These are phyloP conservation scores for Leucania comma DNA, from an alignment of 2,888 invertebrate genomes.

Conservation along the genomic window DNA sequence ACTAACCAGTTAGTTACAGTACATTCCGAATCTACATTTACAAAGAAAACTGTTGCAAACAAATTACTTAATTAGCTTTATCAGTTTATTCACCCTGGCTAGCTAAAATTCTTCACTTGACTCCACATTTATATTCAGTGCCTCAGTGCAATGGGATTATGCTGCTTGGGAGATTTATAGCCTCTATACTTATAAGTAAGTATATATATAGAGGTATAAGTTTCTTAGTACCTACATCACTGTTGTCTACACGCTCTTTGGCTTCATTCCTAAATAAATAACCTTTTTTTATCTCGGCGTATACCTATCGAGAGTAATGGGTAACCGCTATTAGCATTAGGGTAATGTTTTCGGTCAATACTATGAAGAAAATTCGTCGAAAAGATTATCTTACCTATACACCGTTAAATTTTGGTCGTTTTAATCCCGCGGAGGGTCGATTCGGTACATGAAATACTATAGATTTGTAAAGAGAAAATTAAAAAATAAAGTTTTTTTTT, in stretches of 20 bases:
- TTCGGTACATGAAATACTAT: too few relatives aligned
- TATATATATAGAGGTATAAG: constrained; percentile 6
- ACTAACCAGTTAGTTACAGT: neutral
- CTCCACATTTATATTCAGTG: constrained; percentile 40
- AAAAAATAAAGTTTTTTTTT: too few relatives aligned
- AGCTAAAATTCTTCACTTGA: constrained; percentile 17
- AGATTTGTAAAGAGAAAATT: too few relatives aligned
- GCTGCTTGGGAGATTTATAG: constrained; percentile 37
- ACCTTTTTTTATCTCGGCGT: constrained; percentile 27
- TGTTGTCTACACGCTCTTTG: constrained; percentile 34
- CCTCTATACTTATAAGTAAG: constrained; percentile 9
- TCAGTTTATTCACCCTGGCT: neutral
- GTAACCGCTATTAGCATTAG: constrained; percentile 3
- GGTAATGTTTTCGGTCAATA: neutral
- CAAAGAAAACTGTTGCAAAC: neutral
- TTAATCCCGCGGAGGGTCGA: too few relatives aligned
- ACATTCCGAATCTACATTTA: too few relatives aligned
- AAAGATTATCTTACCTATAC: neutral
- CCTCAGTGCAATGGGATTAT: constrained; percentile 42
- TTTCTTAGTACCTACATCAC: constrained; percentile 9
- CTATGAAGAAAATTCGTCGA: neutral
- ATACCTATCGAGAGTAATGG: neutral
- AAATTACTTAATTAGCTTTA: neutral
- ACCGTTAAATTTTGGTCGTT: too few relatives aligned
- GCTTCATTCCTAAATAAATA: constrained; percentile 26